phyloP scores from a whole-genome alignment of 2,888 invertebrate species.

The Calephelis perditalis region DNA sequence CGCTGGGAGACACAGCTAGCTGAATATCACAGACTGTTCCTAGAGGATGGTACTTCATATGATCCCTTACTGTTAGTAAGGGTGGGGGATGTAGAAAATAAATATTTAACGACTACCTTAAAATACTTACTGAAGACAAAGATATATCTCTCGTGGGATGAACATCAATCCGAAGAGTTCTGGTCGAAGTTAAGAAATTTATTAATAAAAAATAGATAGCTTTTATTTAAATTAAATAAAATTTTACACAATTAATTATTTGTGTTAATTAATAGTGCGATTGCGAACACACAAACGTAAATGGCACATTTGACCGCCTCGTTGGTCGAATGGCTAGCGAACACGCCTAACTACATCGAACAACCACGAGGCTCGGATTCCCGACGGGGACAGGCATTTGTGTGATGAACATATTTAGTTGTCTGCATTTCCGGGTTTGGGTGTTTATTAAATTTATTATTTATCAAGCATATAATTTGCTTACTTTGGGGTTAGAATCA shows the following conservation, averaged over 20 bases:
- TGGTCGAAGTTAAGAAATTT: constrained; percentile 61
- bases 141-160: constrained; percentile 80
- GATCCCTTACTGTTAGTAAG: constrained; percentile 81
- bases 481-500: too few relatives aligned
- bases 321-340: too few relatives aligned
- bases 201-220: constrained; percentile 35
- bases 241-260: not conserved
- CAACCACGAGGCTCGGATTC: too few relatives aligned
- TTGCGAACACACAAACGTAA: too few relatives aligned
- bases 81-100: constrained; percentile 76
- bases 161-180: constrained; percentile 57
- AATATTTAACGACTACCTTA: constrained; percentile 77
- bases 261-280: too few relatives aligned
- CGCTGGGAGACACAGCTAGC: constrained; percentile 84
- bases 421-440: too few relatives aligned
- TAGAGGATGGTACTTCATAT: constrained; percentile 74
- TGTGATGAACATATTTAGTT: too few relatives aligned
- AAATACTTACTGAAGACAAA: constrained; percentile 81
- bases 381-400: too few relatives aligned
- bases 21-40: constrained; percentile 80
- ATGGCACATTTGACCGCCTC: too few relatives aligned
- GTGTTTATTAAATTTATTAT: too few relatives aligned
- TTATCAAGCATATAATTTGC: too few relatives aligned
- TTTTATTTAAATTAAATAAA: not conserved
- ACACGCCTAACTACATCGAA: too few relatives aligned